These are phyloP conservation scores for Oceanodroma tethys DNA, from an alignment of 2,113 vertebrate genomes.

Conservation along the genomic window DNA sequence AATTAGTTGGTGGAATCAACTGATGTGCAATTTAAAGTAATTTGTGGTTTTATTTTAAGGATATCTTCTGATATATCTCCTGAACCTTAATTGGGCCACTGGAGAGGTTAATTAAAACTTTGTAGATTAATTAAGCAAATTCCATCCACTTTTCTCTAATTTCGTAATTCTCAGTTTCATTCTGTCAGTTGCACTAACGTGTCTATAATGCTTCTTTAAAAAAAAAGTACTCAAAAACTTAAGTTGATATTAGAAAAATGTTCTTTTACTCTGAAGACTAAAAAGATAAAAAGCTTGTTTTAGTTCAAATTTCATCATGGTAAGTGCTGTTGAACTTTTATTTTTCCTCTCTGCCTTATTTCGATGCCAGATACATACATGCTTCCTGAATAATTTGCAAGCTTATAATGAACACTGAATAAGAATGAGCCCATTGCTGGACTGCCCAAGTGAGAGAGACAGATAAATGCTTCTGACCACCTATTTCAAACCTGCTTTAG, in stretches of 20 bases:
- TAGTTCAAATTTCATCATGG: not conserved
- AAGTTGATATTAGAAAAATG: not conserved
- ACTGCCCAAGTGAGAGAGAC: not conserved
- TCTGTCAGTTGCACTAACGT: conserved; percentile 9
- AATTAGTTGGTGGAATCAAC: conserved; percentile 12
- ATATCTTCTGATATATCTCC: conserved; percentile 34
- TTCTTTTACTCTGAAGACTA: not conserved
- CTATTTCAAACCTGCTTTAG: not conserved
- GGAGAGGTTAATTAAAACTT: conserved; percentile 66
- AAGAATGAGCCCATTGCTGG: not conserved
- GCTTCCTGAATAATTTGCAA: not conserved
- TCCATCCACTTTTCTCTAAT: conserved; percentile 42
- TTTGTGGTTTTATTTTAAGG: conserved; percentile 43
- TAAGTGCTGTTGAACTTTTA: not conserved
- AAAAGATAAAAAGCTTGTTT: not conserved
- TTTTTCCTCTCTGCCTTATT: not conserved
- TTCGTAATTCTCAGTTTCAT: conserved; percentile 37
- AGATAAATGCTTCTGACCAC: not conserved
- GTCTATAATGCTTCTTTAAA: not conserved
- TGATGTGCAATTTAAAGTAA: conserved; percentile 27
- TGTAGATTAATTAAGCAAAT: conserved; percentile 57
- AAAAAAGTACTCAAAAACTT: not conserved
- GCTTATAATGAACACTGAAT: not conserved
- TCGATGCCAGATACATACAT: not conserved
- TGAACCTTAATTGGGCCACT: conserved; percentile 9